These are phyloP conservation scores for Epirrita christyi DNA, from an alignment of 2,888 invertebrate genomes.

Conservation along the genomic window DNA sequence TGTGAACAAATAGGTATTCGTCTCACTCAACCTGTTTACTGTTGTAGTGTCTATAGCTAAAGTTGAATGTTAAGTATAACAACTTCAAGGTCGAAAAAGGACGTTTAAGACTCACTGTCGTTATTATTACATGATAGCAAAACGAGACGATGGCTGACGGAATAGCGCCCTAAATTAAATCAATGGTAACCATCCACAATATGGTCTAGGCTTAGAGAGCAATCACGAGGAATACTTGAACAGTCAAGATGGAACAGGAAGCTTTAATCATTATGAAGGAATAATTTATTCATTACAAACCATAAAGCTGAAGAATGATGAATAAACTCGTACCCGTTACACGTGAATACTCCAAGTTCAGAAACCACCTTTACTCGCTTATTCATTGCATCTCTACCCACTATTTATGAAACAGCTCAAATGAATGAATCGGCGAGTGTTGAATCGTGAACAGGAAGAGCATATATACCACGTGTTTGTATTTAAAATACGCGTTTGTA, in stretches of 20 bases:
- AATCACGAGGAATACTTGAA: no score
- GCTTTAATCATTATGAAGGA: no score
- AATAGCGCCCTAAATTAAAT: slow-evolving; percentile 10
- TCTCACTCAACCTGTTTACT: neutral
- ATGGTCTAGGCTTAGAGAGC: no score
- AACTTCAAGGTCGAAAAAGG: slow-evolving; percentile 18
- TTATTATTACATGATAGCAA: neutral
- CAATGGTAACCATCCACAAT: neutral
- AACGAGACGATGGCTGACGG: slow-evolving; percentile 7
- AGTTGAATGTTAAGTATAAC: slow-evolving; percentile 12
- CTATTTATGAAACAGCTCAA: slow-evolving; percentile 15
- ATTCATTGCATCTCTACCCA: slow-evolving; percentile 15
- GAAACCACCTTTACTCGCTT: slow-evolving; percentile 4
- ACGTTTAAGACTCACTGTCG: slow-evolving; percentile 2
- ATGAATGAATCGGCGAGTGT: slow-evolving; percentile 16
- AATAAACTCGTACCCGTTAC: neutral
- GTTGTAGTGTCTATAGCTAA: neutral
- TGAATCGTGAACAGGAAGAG: slow-evolving; percentile 17
- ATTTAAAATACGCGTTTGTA: slow-evolving; percentile 25
- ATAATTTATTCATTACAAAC: no score
- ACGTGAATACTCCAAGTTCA: neutral
- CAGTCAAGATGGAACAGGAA: no score
- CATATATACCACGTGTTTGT: slow-evolving; percentile 23
- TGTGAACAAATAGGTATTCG: neutral
- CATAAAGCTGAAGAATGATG: neutral